Conservation (phyloP, 2,888 invertebrate species). For the Erebia aethiops region DNA sequence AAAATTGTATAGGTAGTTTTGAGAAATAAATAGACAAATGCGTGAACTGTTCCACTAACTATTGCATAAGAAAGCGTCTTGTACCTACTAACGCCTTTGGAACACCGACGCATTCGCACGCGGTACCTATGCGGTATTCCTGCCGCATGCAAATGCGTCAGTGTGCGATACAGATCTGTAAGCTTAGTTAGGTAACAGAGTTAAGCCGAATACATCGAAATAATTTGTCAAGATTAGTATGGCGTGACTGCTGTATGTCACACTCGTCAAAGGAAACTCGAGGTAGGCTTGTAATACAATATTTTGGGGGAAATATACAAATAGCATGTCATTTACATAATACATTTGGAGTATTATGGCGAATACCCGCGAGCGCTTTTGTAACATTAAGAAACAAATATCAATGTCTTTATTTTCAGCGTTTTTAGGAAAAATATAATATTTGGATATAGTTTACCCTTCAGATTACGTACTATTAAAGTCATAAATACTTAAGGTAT, state of each 20-base stretch:
- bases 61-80: too few relatives aligned
- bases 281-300: constrained; percentile 10
- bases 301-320: constrained; percentile 15
- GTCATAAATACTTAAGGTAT: too few relatives aligned
- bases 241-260: constrained; percentile 12
- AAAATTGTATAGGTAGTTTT: too few relatives aligned
- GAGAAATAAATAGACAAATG: too few relatives aligned
- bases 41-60: too few relatives aligned
- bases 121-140: too few relatives aligned
- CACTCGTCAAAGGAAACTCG: constrained; percentile 17
- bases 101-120: too few relatives aligned
- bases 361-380: not conserved
- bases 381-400: not conserved
- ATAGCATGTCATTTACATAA: constrained; percentile 10
- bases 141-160: too few relatives aligned
- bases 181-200: constrained; percentile 7
- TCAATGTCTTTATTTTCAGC: not conserved
- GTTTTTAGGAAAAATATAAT: too few relatives aligned
- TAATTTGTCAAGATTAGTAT: constrained; percentile 32
- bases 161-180: constrained; percentile 12
- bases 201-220: constrained; percentile 28
- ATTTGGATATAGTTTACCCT: too few relatives aligned
- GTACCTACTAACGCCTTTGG: too few relatives aligned
- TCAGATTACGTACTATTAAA: too few relatives aligned
- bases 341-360: not conserved